phyloP scores from a whole-genome alignment of 2,797 vertebrate species.

The Pseudomugil tenellus region DNA sequence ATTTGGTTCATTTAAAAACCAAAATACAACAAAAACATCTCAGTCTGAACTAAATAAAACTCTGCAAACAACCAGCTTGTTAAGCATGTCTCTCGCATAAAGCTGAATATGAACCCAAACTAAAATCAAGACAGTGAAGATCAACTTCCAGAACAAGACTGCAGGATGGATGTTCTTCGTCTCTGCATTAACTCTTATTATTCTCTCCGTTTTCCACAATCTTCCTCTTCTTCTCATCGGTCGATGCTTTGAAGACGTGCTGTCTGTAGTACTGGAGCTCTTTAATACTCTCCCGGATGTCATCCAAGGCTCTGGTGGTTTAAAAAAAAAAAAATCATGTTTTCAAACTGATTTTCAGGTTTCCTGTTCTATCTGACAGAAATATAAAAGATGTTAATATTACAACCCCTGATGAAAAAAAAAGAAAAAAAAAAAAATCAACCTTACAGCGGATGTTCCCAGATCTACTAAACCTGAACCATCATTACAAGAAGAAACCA shows the following conservation, averaged over 20 bases:
- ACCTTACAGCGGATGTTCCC: too few species aligned
- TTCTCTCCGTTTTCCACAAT: slow-evolving; percentile 85
- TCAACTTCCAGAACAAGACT: too few species aligned
- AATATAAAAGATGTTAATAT: too few species aligned
- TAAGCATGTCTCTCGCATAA: neutral
- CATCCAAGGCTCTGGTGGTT: slow-evolving; percentile 89
- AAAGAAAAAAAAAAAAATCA: too few species aligned
- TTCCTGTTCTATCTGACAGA: too few species aligned
- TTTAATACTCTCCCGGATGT: slow-evolving; percentile 96
- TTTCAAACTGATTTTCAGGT: too few species aligned
- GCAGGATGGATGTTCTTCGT: neutral
- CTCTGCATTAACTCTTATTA: slow-evolving; percentile 28
- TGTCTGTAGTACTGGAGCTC: slow-evolving; percentile 94
- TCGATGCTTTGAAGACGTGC: slow-evolving; percentile 88
- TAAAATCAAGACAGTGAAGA: neutral
- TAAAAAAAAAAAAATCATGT: neutral
- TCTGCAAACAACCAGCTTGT: neutral
- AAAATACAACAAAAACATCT: neutral
- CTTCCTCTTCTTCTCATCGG: slow-evolving; percentile 85
- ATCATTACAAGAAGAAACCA: too few species aligned
- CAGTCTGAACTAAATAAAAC: neutral
- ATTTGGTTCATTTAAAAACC: neutral
- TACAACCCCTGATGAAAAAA: too few species aligned
- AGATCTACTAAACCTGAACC: too few species aligned
- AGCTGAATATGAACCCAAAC: neutral